Evolutionary conservation across 2,797 vertebrate genomes (phyloP).

Genomic region (Coccyzus lansbergi): DNA sequence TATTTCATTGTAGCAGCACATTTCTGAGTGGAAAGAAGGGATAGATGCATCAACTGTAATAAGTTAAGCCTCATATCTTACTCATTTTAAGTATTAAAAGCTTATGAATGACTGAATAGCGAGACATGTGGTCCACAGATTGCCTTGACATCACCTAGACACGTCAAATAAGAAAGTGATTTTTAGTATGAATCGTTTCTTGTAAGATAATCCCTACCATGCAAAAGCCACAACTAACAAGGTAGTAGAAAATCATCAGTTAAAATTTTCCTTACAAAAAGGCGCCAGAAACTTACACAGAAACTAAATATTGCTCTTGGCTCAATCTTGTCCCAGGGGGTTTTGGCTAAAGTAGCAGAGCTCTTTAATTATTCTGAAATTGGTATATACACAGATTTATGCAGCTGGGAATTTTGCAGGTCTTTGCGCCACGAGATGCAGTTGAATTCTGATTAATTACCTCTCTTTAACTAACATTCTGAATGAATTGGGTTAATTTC

Average conservation of each 20-base stretch:
- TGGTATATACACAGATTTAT: constrained; percentile 26
- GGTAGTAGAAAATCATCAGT: neutral
- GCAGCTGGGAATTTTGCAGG: constrained; percentile 6
- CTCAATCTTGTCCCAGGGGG: neutral
- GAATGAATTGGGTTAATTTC: constrained; percentile 8
- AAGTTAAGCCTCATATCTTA: neutral
- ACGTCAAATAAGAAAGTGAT: neutral
- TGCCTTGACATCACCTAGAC: neutral
- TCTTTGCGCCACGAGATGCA: neutral
- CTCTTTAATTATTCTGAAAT: constrained; percentile 40
- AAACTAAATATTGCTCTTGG: neutral
- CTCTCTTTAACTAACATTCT: neutral
- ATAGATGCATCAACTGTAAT: neutral
- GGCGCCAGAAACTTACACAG: neutral
- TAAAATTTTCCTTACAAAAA: neutral
- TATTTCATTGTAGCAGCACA: neutral
- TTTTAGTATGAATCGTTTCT: neutral
- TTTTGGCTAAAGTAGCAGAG: constrained; percentile 4
- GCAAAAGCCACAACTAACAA: neutral
- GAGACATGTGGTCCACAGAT: neutral
- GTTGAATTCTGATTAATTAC: constrained; percentile 15
- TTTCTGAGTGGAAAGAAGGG: neutral
- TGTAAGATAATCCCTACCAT: neutral
- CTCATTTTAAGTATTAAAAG: neutral
- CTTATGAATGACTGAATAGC: neutral